Evolutionary conservation across 2,113 vertebrate genomes (phyloP).

Genomic region (Paramormyrops kingsleyae): DNA sequence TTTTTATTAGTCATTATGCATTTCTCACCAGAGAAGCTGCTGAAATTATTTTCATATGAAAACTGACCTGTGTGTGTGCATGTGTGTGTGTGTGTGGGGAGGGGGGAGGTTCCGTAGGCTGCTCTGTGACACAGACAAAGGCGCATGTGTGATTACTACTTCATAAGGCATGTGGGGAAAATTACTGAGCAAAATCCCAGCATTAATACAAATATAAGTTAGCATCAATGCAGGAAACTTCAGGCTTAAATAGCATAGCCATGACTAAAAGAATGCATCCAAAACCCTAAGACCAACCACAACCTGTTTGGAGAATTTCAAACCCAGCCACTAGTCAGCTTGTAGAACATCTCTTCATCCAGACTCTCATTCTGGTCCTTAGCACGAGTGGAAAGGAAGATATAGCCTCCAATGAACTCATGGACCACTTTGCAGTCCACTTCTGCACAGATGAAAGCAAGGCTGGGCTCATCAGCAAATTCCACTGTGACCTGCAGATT

Average conservation of each 20-base stretch:
- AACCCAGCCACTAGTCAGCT: constrained; percentile 97
- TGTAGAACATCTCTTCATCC: constrained; percentile 99
- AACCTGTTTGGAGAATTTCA: constrained; percentile 53
- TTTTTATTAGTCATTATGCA: constrained; percentile 10
- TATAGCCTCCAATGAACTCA: constrained; percentile 97
- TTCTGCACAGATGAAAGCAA: constrained; percentile 91
- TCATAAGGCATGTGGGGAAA: neutral
- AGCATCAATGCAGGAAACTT: constrained; percentile 39
- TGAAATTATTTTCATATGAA: neutral
- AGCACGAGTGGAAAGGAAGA: constrained; percentile 91
- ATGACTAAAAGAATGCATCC: constrained; percentile 42
- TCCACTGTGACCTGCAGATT: constrained; percentile 83
- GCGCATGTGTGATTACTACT: neutral
- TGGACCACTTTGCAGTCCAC: constrained; percentile 98
- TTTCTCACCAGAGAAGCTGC: constrained; percentile 15
- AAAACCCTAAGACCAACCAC: constrained; percentile 37
- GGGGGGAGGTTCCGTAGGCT: neutral
- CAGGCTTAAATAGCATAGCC: constrained; percentile 34
- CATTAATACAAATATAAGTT: constrained; percentile 35
- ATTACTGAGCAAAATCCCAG: constrained; percentile 21
- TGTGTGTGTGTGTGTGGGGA: neutral
- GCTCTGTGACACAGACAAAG: neutral
- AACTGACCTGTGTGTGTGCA: neutral
- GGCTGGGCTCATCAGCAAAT: constrained; percentile 86
- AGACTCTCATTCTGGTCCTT: constrained; percentile 98